Evolutionary conservation across 2,113 vertebrate species (phyloP).

Genomic region (Hypomesus transpacificus): DNA sequence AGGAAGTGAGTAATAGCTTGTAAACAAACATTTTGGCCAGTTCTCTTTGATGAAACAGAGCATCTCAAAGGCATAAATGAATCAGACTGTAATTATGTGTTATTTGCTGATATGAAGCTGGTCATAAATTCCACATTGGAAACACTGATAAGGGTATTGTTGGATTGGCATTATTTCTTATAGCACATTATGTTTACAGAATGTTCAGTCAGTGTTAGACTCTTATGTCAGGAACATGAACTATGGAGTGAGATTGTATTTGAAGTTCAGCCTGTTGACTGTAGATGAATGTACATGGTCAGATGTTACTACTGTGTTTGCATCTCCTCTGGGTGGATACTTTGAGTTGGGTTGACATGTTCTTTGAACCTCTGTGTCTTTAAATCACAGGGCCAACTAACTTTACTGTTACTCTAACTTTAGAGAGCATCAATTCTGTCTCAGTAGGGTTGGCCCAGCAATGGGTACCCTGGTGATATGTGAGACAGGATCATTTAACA

Average conservation of each 20-base stretch:
- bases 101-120: constrained; percentile 47
- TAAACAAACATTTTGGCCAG: constrained; percentile 49
- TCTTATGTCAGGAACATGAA: too few species aligned
- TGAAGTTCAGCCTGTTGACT: background rate
- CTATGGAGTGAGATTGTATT: background rate
- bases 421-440: too few species aligned
- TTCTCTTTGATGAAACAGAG: constrained; percentile 54
- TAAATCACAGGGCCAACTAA: background rate
- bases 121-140: constrained; percentile 53
- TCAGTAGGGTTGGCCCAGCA: background rate
- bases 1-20: constrained; percentile 59
- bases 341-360: background rate
- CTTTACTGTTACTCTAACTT: too few species aligned
- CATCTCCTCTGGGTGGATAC: background rate
- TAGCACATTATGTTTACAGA: constrained; percentile 24
- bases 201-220: background rate
- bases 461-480: constrained; percentile 5
- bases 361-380: constrained; percentile 1
- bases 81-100: constrained; percentile 39
- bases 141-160: constrained; percentile 34
- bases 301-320: too few species aligned
- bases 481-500: constrained; percentile 41
- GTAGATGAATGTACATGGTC: too few species aligned
- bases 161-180: constrained; percentile 23
- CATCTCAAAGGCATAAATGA: constrained; percentile 42